These are phyloP conservation scores for Hestina assimilis DNA, from an alignment of 1,140 invertebrate species.

Conservation along the genomic window DNA sequence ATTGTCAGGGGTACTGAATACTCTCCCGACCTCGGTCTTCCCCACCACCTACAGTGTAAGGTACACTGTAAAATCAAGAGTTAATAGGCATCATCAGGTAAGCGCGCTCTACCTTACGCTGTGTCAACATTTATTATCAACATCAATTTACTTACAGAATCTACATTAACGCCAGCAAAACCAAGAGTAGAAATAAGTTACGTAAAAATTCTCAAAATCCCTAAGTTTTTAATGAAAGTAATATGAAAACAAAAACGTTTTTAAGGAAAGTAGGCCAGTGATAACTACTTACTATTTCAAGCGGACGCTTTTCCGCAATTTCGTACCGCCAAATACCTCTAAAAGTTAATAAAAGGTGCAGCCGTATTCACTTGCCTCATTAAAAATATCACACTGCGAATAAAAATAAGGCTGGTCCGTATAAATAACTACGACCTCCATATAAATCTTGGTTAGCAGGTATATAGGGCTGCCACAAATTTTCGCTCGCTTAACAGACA, in stretches of 20 bases:
- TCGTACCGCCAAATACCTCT: constrained; percentile 25
- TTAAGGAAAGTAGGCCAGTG: background rate
- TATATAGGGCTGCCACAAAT: constrained; percentile 46
- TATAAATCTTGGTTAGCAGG: constrained; percentile 70
- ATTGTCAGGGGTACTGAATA: too few relatives aligned
- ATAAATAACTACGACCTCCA: constrained; percentile 64
- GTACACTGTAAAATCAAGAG: too few relatives aligned
- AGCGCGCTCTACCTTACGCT: too few relatives aligned
- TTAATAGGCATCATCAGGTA: too few relatives aligned
- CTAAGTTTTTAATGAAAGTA: background rate
- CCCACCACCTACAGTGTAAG: too few relatives aligned
- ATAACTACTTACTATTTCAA: constrained; percentile 22
- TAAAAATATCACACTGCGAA: constrained; percentile 43
- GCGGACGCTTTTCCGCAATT: constrained; percentile 23
- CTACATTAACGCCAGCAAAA: too few relatives aligned
- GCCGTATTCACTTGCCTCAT: constrained; percentile 37
- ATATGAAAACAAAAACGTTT: background rate
- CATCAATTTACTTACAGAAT: too few relatives aligned
- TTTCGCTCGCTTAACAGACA: background rate
- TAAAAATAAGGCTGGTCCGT: constrained; percentile 52
- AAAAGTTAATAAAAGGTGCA: constrained; percentile 35
- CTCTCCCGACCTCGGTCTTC: too few relatives aligned
- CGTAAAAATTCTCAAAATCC: too few relatives aligned
- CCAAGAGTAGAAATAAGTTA: too few relatives aligned
- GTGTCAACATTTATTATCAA: too few relatives aligned